These are phyloP conservation scores for Pomacea canaliculata DNA, from an alignment of 2,888 invertebrate genomes.

Conservation along the genomic window DNA sequence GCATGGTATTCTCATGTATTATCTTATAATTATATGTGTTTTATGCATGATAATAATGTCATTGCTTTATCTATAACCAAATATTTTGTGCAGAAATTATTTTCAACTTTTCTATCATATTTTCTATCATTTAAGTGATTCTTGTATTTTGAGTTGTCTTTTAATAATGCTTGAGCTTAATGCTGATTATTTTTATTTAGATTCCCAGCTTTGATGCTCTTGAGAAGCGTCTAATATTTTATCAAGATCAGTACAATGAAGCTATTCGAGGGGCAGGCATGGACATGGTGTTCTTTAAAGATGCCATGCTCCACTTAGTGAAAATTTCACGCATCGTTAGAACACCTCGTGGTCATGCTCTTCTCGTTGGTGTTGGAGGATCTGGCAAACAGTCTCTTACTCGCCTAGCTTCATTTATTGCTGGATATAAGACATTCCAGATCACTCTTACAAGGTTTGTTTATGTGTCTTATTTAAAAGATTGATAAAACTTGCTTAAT, in stretches of 20 bases:
- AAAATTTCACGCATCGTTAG: constrained; percentile 94
- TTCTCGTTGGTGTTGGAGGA: constrained; percentile 96
- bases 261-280: constrained; percentile 68
- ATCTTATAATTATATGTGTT: too few relatives aligned
- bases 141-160: too few relatives aligned
- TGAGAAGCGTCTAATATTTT: constrained; percentile 65
- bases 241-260: constrained; percentile 69
- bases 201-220: constrained; percentile 62
- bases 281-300: constrained; percentile 73
- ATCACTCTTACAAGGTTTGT: constrained; percentile 86
- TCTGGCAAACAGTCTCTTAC: constrained; percentile 97
- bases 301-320: constrained; percentile 94
- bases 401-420: constrained; percentile 94
- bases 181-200: constrained; percentile 35
- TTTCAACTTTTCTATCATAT: too few relatives aligned
- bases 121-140: too few relatives aligned
- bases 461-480: too few relatives aligned
- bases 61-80: too few relatives aligned
- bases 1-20: too few relatives aligned
- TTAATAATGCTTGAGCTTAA: too few relatives aligned
- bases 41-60: background rate
- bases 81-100: too few relatives aligned
- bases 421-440: constrained; percentile 96
- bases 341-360: constrained; percentile 93
- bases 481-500: too few relatives aligned